These are phyloP conservation scores for Coelinius sp. DNA, from an alignment of 2,888 invertebrate genomes.

Conservation along the genomic window DNA sequence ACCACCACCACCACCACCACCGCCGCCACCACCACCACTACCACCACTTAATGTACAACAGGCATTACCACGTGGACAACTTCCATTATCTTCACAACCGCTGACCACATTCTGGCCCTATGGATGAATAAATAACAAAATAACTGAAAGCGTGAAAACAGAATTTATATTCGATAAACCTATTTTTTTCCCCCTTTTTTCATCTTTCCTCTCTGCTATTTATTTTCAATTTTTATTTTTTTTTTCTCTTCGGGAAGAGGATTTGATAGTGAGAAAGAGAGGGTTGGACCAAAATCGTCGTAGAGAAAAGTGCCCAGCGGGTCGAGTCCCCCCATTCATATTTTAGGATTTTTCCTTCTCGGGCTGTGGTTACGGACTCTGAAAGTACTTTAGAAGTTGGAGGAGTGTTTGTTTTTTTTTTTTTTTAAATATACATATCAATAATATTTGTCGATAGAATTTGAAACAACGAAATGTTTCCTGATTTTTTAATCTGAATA, in stretches of 20 bases:
- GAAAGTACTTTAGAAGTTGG: background rate
- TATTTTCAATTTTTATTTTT: background rate
- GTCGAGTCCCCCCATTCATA: constrained; percentile 22
- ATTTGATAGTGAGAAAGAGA: background rate
- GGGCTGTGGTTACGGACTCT: background rate
- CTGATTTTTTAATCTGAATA: constrained; percentile 1
- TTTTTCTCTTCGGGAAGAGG: background rate
- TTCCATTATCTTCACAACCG: constrained; percentile 59
- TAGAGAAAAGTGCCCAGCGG: background rate
- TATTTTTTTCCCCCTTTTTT: too few relatives aligned
- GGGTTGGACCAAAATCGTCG: constrained; percentile 20
- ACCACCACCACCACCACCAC: constrained; percentile 67
- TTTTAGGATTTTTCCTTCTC: background rate
- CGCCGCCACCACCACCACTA: constrained; percentile 68
- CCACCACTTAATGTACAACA: constrained; percentile 65
- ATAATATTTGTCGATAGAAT: constrained; percentile 19
- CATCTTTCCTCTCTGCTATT: constrained; percentile 30
- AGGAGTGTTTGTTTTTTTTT: constrained; percentile 7
- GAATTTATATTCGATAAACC: constrained; percentile 33
- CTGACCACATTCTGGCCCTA: constrained; percentile 69
- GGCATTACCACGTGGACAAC: constrained; percentile 65
- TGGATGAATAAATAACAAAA: constrained; percentile 46
- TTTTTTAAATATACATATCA: constrained; percentile 36
- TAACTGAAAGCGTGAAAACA: constrained; percentile 20
- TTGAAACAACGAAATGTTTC: constrained; percentile 33